Conservation (phyloP, 2,797 vertebrate species). For the Epinephelus malabaricus region DNA sequence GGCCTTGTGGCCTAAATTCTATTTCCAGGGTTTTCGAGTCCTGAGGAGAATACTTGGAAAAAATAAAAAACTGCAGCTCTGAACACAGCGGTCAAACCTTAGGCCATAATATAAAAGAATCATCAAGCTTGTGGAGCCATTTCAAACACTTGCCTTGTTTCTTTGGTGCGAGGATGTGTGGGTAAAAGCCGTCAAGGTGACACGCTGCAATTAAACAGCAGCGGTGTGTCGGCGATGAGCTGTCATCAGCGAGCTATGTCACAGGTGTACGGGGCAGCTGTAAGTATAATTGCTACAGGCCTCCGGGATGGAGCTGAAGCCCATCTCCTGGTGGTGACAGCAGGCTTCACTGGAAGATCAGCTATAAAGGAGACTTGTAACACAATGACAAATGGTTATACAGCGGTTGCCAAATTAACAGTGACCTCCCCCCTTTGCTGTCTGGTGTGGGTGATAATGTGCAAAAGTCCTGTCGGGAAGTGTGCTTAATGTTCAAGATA, state of each 20-base stretch:
- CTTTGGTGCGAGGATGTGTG: conserved; percentile 6
- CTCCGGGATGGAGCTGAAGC: conserved; percentile 49
- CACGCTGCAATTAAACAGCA: conserved; percentile 71
- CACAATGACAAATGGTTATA: conserved; percentile 69
- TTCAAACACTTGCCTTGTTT: conserved; percentile 21
- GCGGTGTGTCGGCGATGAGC: conserved; percentile 38
- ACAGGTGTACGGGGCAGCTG: conserved; percentile 64
- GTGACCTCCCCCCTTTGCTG: conserved; percentile 59
- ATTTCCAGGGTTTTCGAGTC: background rate
- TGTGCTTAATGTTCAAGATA: conserved; percentile 69
- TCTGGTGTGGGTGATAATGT: conserved; percentile 68
- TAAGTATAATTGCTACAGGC: conserved; percentile 67
- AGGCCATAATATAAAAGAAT: conserved; percentile 13
- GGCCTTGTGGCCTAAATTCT: background rate
- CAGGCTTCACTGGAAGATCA: conserved; percentile 46
- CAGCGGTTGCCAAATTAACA: conserved; percentile 71
- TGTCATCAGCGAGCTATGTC: conserved; percentile 59
- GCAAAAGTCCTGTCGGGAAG: conserved; percentile 61
- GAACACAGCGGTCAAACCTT: background rate
- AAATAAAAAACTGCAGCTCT: background rate
- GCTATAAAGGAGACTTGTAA: conserved; percentile 56
- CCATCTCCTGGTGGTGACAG: conserved; percentile 46
- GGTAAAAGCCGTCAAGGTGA: conserved; percentile 71
- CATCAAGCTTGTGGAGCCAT: background rate
- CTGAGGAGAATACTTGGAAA: background rate